These are phyloP conservation scores for Vanessa atalanta DNA, from an alignment of 1,140 invertebrate species.

Conservation along the genomic window DNA sequence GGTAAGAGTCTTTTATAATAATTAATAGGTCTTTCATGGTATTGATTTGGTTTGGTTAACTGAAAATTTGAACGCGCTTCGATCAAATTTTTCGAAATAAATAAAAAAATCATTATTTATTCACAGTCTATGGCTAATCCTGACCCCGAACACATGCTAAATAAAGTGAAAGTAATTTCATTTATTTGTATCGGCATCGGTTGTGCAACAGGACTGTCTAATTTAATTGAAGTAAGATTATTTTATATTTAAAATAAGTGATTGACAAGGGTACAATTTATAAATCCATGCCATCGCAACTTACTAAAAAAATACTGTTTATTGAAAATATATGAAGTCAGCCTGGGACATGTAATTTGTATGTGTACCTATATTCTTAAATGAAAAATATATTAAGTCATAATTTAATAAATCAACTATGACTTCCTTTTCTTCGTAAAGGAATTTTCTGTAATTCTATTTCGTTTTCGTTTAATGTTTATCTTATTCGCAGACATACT, in stretches of 20 bases:
- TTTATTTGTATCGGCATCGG: slow-evolving; percentile 83
- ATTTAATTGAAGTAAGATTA: slow-evolving; percentile 82
- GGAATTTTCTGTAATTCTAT: too few species aligned
- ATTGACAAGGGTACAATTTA: too few species aligned
- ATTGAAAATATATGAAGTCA: too few species aligned
- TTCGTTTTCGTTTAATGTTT: not conserved
- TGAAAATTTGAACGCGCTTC: too few species aligned
- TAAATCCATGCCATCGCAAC: too few species aligned
- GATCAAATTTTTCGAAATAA: not conserved
- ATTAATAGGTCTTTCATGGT: not conserved
- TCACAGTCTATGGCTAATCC: slow-evolving; percentile 46
- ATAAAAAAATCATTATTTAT: not conserved
- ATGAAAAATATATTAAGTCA: too few species aligned
- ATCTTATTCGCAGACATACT: slow-evolving; percentile 62
- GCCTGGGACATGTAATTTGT: too few species aligned
- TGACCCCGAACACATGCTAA: slow-evolving; percentile 39
- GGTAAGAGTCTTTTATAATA: slow-evolving; percentile 41
- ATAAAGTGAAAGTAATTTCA: slow-evolving; percentile 41
- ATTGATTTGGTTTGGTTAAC: not conserved
- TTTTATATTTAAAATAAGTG: not conserved
- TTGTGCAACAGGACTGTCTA: slow-evolving; percentile 81
- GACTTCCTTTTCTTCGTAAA: too few species aligned
- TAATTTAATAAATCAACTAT: too few species aligned
- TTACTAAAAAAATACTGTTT: too few species aligned
- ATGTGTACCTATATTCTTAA: too few species aligned